phyloP scores from a whole-genome alignment of 2,797 vertebrate species.

The Cossypha niveicapilla region DNA sequence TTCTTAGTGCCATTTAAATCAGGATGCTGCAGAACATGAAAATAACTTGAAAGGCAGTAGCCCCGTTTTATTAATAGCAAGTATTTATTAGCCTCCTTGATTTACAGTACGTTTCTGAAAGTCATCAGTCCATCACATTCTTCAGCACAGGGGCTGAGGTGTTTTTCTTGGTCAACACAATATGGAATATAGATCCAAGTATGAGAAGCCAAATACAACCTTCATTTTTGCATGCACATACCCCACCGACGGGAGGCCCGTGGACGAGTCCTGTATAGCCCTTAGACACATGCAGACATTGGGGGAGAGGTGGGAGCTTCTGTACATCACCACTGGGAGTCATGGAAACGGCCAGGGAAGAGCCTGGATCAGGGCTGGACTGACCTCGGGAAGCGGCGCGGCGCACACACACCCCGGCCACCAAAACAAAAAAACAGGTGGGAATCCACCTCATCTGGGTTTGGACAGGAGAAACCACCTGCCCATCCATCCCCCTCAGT shows the following conservation, averaged over 20 bases:
- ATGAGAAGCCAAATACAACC: conserved; percentile 69
- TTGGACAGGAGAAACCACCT: neutral
- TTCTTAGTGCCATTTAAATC: neutral
- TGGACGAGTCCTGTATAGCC: conserved; percentile 39
- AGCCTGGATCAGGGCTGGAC: neutral
- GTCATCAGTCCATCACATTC: conserved; percentile 64
- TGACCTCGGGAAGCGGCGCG: neutral
- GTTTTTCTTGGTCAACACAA: conserved; percentile 62
- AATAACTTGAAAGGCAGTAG: conserved; percentile 61
- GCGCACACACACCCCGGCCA: neutral
- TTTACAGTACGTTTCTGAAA: conserved; percentile 66
- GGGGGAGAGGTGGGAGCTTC: conserved; percentile 33
- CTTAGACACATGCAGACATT: conserved; percentile 35
- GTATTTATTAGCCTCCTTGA: conserved; percentile 68
- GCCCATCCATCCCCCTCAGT: neutral
- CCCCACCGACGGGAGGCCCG: conserved; percentile 25
- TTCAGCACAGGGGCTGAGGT: conserved; percentile 55
- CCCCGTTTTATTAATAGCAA: conserved; percentile 55
- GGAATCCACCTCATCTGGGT: neutral
- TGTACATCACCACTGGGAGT: conserved; percentile 27
- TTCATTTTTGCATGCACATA: conserved; percentile 69
- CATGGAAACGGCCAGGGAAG: neutral
- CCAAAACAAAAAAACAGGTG: neutral
- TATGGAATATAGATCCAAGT: conserved; percentile 62
- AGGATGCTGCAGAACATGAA: neutral